A percentile compares a stretch with the other conserved stretches of the same genome.
Evolutionary conservation across 1,140 invertebrate species (phyloP).

Genomic region (Orchestia grillus): DNA sequence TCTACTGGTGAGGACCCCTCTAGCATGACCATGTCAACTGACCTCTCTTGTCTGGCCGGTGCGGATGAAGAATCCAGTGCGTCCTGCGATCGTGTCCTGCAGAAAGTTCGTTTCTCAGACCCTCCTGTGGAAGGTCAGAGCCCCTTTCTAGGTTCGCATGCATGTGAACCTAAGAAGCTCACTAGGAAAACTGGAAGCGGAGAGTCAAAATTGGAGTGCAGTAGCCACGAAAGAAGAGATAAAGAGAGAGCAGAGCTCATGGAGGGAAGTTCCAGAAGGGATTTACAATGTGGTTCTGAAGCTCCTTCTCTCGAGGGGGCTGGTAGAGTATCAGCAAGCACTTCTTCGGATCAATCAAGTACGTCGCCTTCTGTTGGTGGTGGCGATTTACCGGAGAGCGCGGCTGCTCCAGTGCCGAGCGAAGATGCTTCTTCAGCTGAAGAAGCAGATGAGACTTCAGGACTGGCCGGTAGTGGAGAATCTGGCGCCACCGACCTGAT

Average conservation of each 20-base stretch:
- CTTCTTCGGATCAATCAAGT: not conserved
- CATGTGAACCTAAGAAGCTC: not conserved
- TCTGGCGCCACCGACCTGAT: not conserved
- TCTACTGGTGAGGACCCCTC: not conserved
- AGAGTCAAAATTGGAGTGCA: not conserved
- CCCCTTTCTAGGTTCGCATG: not conserved
- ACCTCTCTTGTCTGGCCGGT: not conserved
- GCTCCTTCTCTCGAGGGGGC: not conserved
- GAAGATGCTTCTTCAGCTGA: constrained; percentile 26
- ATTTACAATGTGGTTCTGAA: not conserved
- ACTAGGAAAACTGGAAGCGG: not conserved
- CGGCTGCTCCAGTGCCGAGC: not conserved
- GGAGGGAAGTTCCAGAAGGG: not conserved
- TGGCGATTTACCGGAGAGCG: not conserved
- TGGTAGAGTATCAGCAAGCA: not conserved
- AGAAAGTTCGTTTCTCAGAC: not conserved
- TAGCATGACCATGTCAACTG: not conserved
- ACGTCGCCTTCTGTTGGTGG: not conserved
- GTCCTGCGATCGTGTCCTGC: not conserved
- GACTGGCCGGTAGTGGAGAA: not conserved
- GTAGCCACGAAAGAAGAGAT: not conserved
- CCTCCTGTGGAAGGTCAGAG: not conserved
- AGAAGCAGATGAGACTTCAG: constrained; percentile 23
- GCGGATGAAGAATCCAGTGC: not conserved
- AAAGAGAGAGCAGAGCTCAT: not conserved